A percentile compares a stretch with the other conserved stretches of the same genome.
Conservation (phyloP, 2,113 vertebrate genomes). For the Channa argus region DNA sequence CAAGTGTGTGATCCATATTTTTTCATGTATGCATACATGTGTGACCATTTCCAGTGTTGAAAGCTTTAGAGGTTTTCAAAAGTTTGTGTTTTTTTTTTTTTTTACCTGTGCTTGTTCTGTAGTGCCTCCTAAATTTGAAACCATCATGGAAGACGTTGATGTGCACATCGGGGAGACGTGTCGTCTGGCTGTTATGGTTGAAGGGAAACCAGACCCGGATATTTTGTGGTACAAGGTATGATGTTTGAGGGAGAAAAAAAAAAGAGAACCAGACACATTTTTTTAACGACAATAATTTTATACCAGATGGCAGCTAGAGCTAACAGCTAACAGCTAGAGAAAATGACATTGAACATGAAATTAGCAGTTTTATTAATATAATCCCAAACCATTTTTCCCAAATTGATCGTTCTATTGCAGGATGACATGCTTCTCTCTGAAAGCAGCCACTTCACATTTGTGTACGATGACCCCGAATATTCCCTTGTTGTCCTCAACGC, state of each 20-base stretch:
- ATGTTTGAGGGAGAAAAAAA: background rate
- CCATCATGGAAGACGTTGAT: conserved; percentile 97
- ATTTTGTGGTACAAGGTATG: conserved; percentile 94
- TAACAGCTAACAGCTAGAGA: background rate
- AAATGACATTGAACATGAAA: background rate
- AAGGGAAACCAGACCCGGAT: conserved; percentile 92
- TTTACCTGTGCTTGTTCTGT: background rate
- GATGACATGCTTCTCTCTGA: conserved; percentile 89
- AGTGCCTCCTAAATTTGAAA: conserved; percentile 94
- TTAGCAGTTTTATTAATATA: no score
- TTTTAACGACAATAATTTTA: no score
- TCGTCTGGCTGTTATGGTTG: conserved; percentile 89
- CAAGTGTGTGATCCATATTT: background rate
- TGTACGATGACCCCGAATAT: conserved; percentile 93
- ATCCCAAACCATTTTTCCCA: background rate
- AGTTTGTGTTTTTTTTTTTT: background rate
- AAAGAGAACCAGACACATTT: background rate
- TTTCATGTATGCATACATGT: background rate
- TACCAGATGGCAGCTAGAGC: no score
- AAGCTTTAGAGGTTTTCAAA: background rate
- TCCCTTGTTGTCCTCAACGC: conserved; percentile 92
- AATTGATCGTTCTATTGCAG: conserved; percentile 70
- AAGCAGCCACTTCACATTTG: conserved; percentile 91
- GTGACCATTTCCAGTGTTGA: background rate
- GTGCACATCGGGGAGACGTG: conserved; percentile 87